phyloP scores from a whole-genome alignment of 2,797 vertebrate species.

The Ceryle rudis region DNA sequence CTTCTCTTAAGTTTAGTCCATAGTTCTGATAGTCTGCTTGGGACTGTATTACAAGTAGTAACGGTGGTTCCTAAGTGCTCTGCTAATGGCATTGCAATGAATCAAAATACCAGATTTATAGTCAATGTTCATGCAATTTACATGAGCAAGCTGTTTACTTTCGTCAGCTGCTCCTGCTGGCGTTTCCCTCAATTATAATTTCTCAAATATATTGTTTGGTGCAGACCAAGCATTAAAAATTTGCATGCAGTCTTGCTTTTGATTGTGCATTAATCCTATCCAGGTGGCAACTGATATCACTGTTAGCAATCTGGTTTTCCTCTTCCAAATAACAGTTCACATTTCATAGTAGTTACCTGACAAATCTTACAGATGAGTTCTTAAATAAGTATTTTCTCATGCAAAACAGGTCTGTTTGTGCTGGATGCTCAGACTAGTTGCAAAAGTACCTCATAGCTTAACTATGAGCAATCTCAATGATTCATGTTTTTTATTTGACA shows the following conservation, averaged over 20 bases:
- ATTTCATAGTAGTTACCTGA: background rate
- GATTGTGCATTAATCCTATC: background rate
- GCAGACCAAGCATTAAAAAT: background rate
- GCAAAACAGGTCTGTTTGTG: background rate
- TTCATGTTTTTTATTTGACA: background rate
- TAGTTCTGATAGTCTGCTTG: background rate
- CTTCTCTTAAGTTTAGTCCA: background rate
- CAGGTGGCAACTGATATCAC: background rate
- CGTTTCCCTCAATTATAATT: background rate
- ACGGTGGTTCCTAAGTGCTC: background rate
- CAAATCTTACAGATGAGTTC: background rate
- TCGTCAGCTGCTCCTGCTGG: background rate
- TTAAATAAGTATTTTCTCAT: background rate
- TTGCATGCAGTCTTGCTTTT: background rate
- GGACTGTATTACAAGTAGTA: background rate
- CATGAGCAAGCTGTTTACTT: background rate
- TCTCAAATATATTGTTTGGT: background rate
- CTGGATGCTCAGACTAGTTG: background rate
- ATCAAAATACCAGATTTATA: conserved; percentile 1
- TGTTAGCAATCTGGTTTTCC: background rate
- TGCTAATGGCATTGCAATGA: background rate
- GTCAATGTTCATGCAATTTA: background rate
- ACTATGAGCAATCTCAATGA: background rate
- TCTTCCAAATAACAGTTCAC: background rate
- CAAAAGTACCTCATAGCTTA: background rate